Evolutionary conservation across 2,888 invertebrate species (phyloP).

Genomic region (Ischnura elegans): DNA sequence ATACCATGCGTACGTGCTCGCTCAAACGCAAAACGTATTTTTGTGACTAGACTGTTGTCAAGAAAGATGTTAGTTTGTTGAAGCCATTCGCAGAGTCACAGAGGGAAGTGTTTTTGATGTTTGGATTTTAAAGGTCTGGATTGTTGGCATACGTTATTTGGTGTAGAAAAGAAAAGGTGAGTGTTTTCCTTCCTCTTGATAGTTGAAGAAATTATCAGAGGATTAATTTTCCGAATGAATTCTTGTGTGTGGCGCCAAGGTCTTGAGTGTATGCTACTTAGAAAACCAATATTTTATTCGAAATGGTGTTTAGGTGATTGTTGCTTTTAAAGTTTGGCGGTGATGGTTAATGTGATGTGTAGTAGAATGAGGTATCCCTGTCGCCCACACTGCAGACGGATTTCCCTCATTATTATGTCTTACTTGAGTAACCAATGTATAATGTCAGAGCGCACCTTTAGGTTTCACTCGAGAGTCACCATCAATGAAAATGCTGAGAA

Average conservation of each 20-base stretch:
- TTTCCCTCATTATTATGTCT: background rate
- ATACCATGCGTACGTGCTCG: background rate
- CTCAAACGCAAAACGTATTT: background rate
- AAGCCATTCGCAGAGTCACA: background rate
- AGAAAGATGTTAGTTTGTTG: background rate
- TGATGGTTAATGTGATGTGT: conserved; percentile 25
- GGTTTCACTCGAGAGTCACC: background rate
- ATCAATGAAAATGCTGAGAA: background rate
- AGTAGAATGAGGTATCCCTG: background rate
- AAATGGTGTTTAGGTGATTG: background rate
- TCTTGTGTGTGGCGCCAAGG: background rate
- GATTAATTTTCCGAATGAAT: background rate
- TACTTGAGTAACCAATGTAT: background rate
- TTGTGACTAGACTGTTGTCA: background rate
- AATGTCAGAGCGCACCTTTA: background rate
- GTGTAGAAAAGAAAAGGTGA: background rate
- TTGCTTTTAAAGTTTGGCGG: conserved; percentile 18
- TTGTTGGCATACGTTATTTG: background rate
- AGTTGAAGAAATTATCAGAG: background rate
- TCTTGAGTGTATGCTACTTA: background rate
- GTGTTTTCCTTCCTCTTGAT: background rate
- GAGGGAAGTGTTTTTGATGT: background rate
- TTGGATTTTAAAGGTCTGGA: background rate
- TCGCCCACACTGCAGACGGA: background rate
- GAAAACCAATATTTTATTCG: conserved; percentile 3